phyloP scores from a whole-genome alignment of 1,140 invertebrate species.

The Sogatella furcifera region DNA sequence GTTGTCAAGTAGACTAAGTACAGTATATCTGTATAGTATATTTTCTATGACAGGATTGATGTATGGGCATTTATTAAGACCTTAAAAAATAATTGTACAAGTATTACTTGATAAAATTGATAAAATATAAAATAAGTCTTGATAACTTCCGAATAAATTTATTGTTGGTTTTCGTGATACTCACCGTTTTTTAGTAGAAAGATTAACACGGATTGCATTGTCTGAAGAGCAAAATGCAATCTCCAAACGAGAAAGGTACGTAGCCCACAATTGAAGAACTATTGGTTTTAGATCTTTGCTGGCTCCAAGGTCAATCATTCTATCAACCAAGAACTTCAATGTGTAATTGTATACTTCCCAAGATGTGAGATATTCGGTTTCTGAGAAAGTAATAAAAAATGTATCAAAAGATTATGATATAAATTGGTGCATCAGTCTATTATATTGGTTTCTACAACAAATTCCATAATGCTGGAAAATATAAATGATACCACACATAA shows the following conservation, averaged over 20 bases:
- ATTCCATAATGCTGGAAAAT: constrained; percentile 11
- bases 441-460: constrained; percentile 20
- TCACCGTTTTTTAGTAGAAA: neutral
- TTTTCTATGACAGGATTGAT: too few species aligned
- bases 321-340: constrained; percentile 45
- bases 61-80: too few species aligned
- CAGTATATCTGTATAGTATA: too few species aligned
- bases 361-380: constrained; percentile 36
- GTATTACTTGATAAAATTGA: too few species aligned
- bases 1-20: too few species aligned
- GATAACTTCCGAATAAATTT: too few species aligned
- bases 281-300: constrained; percentile 41
- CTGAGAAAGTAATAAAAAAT: too few species aligned
- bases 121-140: too few species aligned
- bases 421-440: too few species aligned
- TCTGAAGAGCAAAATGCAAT: constrained; percentile 38
- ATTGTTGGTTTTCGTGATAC: neutral
- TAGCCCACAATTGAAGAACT: constrained; percentile 49
- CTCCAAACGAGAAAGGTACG: constrained; percentile 45
- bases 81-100: too few species aligned
- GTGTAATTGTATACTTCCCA: constrained; percentile 57
- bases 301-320: constrained; percentile 45
- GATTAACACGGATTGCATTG: neutral
- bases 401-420: too few species aligned
- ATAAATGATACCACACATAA: too few species aligned